Evolutionary conservation across 2,113 vertebrate genomes (phyloP), one percentile per base, ranked within the genome.

Genomic region (Microcebus lehilahytsara): DNA sequence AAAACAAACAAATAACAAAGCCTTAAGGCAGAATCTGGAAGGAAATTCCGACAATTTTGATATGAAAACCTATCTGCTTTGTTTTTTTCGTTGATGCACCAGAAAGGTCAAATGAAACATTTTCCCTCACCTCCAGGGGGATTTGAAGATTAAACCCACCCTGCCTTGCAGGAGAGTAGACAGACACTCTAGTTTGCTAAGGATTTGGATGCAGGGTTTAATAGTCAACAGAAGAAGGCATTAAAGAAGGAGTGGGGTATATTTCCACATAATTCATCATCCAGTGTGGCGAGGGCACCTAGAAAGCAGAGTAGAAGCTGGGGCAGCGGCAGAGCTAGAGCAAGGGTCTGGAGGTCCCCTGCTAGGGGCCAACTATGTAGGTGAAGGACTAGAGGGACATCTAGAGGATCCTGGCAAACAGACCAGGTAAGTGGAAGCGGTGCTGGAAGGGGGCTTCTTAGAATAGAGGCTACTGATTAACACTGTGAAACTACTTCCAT

Each of bases 281-380:
- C 20, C 4, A 34, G 9, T 9, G 3, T 66, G 23, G 2, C 6
- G 0, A 93, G 30, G 93, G 51, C 2, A 1, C 11, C 6, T 17
- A 40, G 7, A 4, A 62, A 77, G 64, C 64, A 79, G 23, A 53
- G 11, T 6, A 10, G n/a, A 80, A 25, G 30, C n/a, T 53, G 13
- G 19, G 20, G 19, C 2, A 49, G 46, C 10, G 53, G 3, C 2
- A 89, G 32, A 67, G 1, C 0, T 16, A 6, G 75, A n/a, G 10
- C 0, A 4, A 7, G 1, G 2, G 40, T 27, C 58, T n/a, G 16
- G 37, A 67, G 5, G 3, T 40, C n/a, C 75, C 40, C 32, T 19
- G 40, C 37, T 58, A 25, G 6, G 16, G 22, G 4, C 32, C 53
- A 74, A 40, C 1, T 4, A 16, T 75, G 46, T 19, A 83, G 49